These are phyloP conservation scores for Punctoribates punctum DNA, from an alignment of 2,888 invertebrate genomes.

Conservation along the genomic window DNA sequence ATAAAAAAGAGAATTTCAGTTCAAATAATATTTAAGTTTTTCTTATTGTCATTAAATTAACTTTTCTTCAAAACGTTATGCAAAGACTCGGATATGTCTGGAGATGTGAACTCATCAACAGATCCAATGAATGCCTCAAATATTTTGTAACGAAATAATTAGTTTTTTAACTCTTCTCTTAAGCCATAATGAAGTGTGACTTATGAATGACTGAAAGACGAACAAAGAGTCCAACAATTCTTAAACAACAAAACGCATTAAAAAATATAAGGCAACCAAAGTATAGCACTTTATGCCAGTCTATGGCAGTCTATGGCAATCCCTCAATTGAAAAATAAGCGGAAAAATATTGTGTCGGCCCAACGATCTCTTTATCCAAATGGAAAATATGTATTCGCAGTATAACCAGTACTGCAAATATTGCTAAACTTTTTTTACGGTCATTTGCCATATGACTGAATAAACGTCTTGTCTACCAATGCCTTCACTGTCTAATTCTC, in stretches of 20 bases:
- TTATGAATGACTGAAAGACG: not conserved
- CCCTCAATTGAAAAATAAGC: not conserved
- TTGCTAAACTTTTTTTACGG: conserved; percentile 25
- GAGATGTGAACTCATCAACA: conserved; percentile 1
- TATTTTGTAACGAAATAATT: conserved; percentile 5
- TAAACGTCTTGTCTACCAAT: not conserved
- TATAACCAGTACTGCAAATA: conserved; percentile 9
- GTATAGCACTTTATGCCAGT: no score
- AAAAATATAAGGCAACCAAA: not conserved
- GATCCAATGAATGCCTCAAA: conserved; percentile 16
- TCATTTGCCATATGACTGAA: conserved; percentile 19
- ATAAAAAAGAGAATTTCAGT: not conserved
- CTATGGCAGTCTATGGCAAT: no score
- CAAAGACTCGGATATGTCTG: no score
- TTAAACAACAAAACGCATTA: not conserved
- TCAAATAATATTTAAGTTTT: not conserved
- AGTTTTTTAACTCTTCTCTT: not conserved
- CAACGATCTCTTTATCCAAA: not conserved
- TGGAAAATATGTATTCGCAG: conserved; percentile 15
- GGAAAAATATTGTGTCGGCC: conserved; percentile 15
- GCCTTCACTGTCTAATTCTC: no score
- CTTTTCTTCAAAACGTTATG: not conserved
- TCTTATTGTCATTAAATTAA: not conserved
- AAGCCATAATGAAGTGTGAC: conserved; percentile 17
- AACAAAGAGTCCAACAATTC: not conserved